Percentiles rank a stretch among this genome's conserved stretches.
These are phyloP conservation scores for Denticeps clupeoides DNA, from an alignment of 2,797 vertebrate genomes.

Conservation along the genomic window DNA sequence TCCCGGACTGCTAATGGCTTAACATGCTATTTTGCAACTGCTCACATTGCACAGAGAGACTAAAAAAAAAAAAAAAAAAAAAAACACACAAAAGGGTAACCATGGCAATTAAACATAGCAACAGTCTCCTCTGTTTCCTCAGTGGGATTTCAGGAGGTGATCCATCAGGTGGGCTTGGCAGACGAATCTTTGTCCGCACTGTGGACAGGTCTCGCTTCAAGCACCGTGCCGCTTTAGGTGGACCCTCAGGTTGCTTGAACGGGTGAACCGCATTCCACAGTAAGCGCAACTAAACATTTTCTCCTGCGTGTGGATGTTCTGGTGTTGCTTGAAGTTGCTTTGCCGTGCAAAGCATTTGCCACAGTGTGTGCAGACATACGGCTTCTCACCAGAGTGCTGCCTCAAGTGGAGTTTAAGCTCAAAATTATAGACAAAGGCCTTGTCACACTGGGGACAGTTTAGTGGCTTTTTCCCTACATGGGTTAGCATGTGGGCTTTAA, in stretches of 20 bases:
- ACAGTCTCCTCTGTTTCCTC: neutral
- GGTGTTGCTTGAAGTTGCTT: constrained; percentile 35
- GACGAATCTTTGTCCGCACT: constrained; percentile 30
- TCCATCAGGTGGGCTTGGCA: constrained; percentile 25
- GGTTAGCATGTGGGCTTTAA: constrained; percentile 22
- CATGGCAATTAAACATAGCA: too few relatives aligned
- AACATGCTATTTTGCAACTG: too few relatives aligned
- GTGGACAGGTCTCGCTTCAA: constrained; percentile 23
- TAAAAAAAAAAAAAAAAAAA: too few relatives aligned
- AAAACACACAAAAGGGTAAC: too few relatives aligned
- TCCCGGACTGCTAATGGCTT: too few relatives aligned
- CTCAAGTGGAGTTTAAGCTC: constrained; percentile 29
- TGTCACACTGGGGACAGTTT: constrained; percentile 24
- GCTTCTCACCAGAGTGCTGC: constrained; percentile 30
- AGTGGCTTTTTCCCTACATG: constrained; percentile 26
- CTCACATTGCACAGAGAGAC: too few relatives aligned
- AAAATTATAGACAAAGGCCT: constrained; percentile 23
- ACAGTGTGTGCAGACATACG: constrained; percentile 29
- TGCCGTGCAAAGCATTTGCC: constrained; percentile 31
- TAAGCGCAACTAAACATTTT: constrained; percentile 31
- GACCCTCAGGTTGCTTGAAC: constrained; percentile 32
- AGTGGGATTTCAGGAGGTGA: constrained; percentile 28
- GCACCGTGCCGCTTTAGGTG: constrained; percentile 33
- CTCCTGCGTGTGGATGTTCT: constrained; percentile 34
- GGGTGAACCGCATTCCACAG: constrained; percentile 35